Percentiles rank a stretch among this genome's conserved stretches.
These are phyloP conservation scores for Scolopax rusticola DNA, from an alignment of 2,797 vertebrate species.

Conservation along the genomic window DNA sequence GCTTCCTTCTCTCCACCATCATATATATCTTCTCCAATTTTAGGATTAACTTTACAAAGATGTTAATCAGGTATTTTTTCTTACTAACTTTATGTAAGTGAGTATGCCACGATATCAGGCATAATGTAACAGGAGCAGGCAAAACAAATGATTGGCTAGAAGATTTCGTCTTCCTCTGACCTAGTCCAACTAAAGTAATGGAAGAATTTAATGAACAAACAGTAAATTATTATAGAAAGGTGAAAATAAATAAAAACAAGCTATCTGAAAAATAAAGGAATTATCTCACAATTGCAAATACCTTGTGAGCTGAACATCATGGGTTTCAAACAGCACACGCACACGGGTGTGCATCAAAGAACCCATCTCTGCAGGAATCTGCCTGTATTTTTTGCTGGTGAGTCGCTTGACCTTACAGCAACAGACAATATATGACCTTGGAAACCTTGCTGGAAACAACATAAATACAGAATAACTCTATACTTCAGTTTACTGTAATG, in stretches of 20 bases:
- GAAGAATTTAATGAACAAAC: not conserved
- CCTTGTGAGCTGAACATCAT: not conserved
- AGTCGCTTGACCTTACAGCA: not conserved
- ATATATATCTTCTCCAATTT: not conserved
- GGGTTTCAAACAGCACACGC: not conserved
- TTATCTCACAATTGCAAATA: not conserved
- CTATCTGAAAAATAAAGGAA: not conserved
- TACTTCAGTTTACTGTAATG: not conserved
- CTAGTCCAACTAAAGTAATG: not conserved
- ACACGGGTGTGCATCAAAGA: not conserved
- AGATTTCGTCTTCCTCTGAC: not conserved
- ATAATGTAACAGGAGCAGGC: not conserved
- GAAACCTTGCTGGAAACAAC: not conserved
- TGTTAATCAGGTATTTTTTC: not conserved
- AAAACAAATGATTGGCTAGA: not conserved
- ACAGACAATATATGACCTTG: accelerated
- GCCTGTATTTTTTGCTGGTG: not conserved
- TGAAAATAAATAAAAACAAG: not conserved
- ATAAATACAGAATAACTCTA: not conserved
- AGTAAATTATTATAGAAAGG: not conserved
- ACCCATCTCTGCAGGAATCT: not conserved
- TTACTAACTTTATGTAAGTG: not conserved
- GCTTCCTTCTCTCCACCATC: not conserved
- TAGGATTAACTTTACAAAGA: not conserved
- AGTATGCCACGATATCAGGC: not conserved